Conservation (phyloP, 2,797 vertebrate species). For the Gadopsis bispinosus region DNA sequence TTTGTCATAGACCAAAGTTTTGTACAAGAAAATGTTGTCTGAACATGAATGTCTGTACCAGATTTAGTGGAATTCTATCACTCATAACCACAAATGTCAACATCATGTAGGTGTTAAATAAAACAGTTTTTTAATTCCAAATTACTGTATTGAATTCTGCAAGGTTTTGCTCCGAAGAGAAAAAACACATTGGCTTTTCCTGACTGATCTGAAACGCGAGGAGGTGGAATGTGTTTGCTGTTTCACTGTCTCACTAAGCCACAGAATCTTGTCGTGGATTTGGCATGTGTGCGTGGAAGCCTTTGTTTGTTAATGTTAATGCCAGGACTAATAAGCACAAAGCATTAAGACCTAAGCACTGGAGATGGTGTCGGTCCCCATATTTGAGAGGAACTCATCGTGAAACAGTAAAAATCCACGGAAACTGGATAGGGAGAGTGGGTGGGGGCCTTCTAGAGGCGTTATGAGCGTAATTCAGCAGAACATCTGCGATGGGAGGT, state of each 20-base stretch:
- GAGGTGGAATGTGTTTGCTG: conserved; percentile 30
- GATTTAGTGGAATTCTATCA: no score
- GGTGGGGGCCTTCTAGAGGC: conserved; percentile 53
- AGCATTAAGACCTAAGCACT: conserved; percentile 2
- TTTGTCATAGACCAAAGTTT: not conserved
- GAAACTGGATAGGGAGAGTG: conserved; percentile 27
- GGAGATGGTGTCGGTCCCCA: not conserved
- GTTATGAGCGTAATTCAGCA: conserved; percentile 68
- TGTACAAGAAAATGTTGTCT: not conserved
- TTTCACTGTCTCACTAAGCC: conserved; percentile 36
- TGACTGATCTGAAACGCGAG: conserved; percentile 17
- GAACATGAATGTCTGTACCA: no score
- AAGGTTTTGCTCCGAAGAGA: not conserved
- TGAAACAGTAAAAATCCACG: conserved; percentile 11
- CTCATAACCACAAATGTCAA: no score
- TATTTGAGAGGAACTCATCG: conserved; percentile 4
- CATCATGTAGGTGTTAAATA: not conserved
- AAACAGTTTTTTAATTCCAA: not conserved
- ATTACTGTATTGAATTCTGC: not conserved
- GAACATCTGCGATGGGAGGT: conserved; percentile 78
- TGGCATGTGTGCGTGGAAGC: conserved; percentile 22
- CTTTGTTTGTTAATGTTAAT: conserved; percentile 33
- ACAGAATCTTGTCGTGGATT: conserved; percentile 46
- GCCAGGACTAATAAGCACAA: conserved; percentile 35
- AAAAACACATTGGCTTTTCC: conserved; percentile 1